These are phyloP conservation scores for Temnothorax longispinosus DNA, from an alignment of 1,140 invertebrate species.

Conservation along the genomic window DNA sequence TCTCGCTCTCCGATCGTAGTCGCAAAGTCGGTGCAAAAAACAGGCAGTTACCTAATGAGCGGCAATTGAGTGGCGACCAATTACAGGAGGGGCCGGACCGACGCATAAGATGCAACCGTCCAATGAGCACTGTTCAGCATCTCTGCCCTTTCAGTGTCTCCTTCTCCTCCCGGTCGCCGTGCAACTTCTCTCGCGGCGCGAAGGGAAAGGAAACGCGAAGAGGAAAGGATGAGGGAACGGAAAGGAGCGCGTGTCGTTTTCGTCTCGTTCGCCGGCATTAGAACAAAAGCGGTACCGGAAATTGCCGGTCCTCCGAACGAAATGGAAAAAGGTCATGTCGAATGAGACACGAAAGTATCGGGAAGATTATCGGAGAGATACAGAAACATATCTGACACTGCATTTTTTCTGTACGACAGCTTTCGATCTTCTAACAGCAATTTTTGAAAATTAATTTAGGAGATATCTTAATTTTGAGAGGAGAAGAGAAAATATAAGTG, in stretches of 20 bases:
- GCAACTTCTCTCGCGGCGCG: slow-evolving; percentile 17
- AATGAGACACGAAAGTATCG: background rate
- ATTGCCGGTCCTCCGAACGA: slow-evolving; percentile 57
- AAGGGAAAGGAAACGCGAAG: background rate
- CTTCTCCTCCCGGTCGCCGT: slow-evolving; percentile 56
- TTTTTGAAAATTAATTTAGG: background rate
- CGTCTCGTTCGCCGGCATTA: slow-evolving; percentile 53
- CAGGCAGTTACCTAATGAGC: slow-evolving; percentile 82
- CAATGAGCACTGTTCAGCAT: slow-evolving; percentile 79
- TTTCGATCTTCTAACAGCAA: background rate
- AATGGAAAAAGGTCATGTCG: slow-evolving; percentile 45
- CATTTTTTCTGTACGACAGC: background rate
- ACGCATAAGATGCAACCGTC: slow-evolving; percentile 79
- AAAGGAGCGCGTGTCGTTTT: slow-evolving; percentile 45
- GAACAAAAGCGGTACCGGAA: slow-evolving; percentile 60
- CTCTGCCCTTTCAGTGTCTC: slow-evolving; percentile 71
- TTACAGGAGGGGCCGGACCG: slow-evolving; percentile 80
- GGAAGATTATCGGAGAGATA: background rate
- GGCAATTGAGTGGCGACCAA: slow-evolving; percentile 84
- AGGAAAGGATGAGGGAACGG: background rate
- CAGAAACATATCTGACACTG: background rate
- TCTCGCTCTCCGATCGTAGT: slow-evolving; percentile 66
- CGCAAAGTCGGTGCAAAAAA: slow-evolving; percentile 77
- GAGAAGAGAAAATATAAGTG: no score
- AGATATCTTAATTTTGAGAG: background rate